Evolutionary conservation across 2,888 invertebrate species (phyloP), one percentile per base, ranked within the genome.

Genomic region (Agrochola lota): DNA sequence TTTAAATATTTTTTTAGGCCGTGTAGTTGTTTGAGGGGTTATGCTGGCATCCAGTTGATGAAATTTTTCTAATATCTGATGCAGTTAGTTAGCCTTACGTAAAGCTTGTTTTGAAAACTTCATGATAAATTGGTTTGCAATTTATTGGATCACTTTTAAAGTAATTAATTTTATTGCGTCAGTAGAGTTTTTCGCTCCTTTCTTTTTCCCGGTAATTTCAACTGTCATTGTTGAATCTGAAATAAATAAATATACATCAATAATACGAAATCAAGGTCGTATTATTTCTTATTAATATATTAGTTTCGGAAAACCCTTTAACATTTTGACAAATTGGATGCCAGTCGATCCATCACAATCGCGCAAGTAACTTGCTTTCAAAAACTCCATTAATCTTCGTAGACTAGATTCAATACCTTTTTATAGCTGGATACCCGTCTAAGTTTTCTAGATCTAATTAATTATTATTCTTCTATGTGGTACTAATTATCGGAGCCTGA

Each of bases 331-430:
- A 80, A 80, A 83, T 83, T 76, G 49, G 35, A 35, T 75, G 30
- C 26, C 67, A 73, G 64, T 67, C 72, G 57, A 83, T 83, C 72
- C 62, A 84, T 82, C 80, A 71, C 60, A 55, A 72, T 76, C 20
- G 52, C 55, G 30, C 71, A 49, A 62, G 60, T 66, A 52, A 69
- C 49, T 69, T 49, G 60, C 62, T 71, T 77, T 69, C 52, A 74
- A 79, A 81, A 74, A 63, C 11, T 35, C 68, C 80, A 77, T 79
- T 79, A 72, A 72, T 79, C 76, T 84, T 80, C 77, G 67, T 80
- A 73, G 46, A 70, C 66, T 69, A 69, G n/a, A 72, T 62, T 66
- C 30, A 64, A 67, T 66, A 68, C 40, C 35, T 62, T 78, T 80
- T 66, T 77, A 35, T 59, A n/a, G 26, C 59, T 40, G 35, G 23